Evolutionary conservation across 2,797 vertebrate genomes (phyloP), one percentile per base, ranked within the genome.

Genomic region (Erithacus rubecula): DNA sequence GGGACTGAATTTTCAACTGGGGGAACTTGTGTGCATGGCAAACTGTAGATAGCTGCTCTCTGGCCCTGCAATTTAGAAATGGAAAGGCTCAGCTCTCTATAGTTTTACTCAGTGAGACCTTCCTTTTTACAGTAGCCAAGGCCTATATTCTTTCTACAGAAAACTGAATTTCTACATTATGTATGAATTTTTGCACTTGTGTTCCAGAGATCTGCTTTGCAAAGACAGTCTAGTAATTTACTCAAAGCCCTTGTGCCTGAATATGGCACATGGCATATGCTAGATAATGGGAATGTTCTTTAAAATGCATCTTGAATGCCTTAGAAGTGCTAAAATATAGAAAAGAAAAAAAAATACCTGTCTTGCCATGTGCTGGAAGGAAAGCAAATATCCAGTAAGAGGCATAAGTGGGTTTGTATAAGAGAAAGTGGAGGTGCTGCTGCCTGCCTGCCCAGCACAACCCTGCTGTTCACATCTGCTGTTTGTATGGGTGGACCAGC

Each of bases 401-500:
- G 65, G 24, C 11, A 0, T 4, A 17, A 39, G 6, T 41, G 74
- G 34, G 46, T 75, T 64, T 71, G 52, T 53, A 0, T 7, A 14
- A 36, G 30, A 51, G 16, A 37, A 6, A 21, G 18, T 5, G 30
- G 14, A 21, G 30, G 10, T 34, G 18, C 37, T 64, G 8, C 44
- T 55, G 29, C 30, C 15, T 41, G 55, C 63, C 52, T 27, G 47
- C 52, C 75, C 87, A 82, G 56, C 58, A 26, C 68, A 41, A 21
- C 21, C 5, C 51, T 52, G 20, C 23, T 75, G 41, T 36, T 51
- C 0, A 0, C 26, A 1, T 32, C 43, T 82, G 24, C 43, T 47
- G 0, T 29, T 43, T 18, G 49, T 29, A 1, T 27, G 9, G 32
- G 22, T 29, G 39, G 22, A 14, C 24, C 52, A 34, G 49, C 67